Evolutionary conservation across 2,888 invertebrate species (phyloP).

Genomic region (Ichneumon xanthorius): DNA sequence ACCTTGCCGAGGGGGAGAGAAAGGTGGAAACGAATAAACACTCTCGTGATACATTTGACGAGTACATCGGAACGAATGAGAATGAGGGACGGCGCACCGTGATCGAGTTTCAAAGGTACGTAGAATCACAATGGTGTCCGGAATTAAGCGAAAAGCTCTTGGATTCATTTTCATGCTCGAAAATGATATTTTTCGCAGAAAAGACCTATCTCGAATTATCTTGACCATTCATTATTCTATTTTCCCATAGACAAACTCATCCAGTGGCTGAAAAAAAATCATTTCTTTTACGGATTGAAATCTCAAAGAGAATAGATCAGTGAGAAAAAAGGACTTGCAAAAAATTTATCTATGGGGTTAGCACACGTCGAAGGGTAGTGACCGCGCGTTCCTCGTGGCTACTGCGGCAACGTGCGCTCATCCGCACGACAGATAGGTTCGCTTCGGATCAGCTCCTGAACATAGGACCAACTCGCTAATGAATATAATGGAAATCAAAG

Average conservation of each 20-base stretch:
- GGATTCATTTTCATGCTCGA: background rate
- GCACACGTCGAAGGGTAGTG: background rate
- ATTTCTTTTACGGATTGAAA: background rate
- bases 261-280: background rate
- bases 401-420: conserved; percentile 15
- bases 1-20: background rate
- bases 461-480: background rate
- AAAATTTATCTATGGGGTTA: background rate
- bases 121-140: background rate
- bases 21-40: background rate
- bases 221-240: background rate
- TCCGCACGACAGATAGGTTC: conserved; percentile 7
- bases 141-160: background rate
- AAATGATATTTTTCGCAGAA: background rate
- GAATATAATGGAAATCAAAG: background rate
- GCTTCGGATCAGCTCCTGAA: background rate
- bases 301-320: background rate
- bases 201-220: background rate
- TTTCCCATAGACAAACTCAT: background rate
- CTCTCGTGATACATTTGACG: conserved; percentile 20
- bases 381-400: conserved; percentile 8
- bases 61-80: conserved; percentile 42
- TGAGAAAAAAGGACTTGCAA: background rate
- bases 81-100: conserved; percentile 41
- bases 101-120: conserved; percentile 59